Percentiles rank a stretch among this genome's conserved stretches.
Evolutionary conservation across 23 tunicate genomes (phyloP).

Genomic region (Oikopleura albicans): DNA sequence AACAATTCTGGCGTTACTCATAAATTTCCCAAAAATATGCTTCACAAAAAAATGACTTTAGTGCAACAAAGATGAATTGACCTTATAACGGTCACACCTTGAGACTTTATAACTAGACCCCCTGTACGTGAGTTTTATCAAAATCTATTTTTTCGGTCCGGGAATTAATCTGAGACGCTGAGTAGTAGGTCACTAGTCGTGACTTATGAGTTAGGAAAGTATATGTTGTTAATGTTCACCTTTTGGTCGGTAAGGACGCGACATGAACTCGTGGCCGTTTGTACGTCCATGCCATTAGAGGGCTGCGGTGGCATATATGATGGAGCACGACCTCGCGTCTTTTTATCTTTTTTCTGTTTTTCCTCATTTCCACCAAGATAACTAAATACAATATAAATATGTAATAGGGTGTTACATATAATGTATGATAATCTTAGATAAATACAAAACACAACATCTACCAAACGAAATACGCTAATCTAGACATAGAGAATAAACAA

Average conservation of each 20-base stretch:
- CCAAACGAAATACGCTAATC: too few species aligned
- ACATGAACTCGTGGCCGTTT: neutral
- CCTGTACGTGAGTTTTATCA: neutral
- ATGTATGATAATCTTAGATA: neutral
- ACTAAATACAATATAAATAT: neutral
- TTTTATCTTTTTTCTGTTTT: neutral
- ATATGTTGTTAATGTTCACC: too few species aligned
- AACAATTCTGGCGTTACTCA: neutral
- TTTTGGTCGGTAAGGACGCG: neutral
- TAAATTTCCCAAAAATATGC: neutral
- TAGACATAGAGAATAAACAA: too few species aligned
- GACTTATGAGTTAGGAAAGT: too few species aligned
- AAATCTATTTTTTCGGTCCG: neutral
- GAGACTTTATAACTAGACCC: neutral
- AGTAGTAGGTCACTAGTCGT: too few species aligned
- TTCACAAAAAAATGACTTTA: neutral
- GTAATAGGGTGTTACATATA: neutral
- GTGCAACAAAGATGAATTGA: too few species aligned
- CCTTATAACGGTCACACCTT: too few species aligned
- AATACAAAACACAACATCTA: too few species aligned
- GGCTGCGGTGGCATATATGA: neutral
- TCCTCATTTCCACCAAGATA: neutral
- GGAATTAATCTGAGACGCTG: too few species aligned
- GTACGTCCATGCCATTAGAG: neutral
- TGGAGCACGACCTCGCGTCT: neutral